phyloP scores from a whole-genome alignment of 2,113 vertebrate genomes.

The Rhadina sibilatrix region DNA sequence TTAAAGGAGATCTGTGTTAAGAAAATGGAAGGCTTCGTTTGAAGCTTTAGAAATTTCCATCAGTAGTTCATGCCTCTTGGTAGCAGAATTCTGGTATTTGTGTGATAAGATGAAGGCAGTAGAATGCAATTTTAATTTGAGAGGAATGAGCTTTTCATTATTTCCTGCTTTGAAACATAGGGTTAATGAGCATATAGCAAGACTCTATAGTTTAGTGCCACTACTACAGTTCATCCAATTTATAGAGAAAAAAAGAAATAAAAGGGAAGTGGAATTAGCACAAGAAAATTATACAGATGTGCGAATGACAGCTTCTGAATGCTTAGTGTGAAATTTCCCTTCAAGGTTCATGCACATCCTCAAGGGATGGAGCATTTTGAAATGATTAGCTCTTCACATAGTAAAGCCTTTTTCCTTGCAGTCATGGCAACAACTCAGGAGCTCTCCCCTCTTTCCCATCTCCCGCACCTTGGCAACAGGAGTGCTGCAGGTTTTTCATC shows the following conservation, averaged over 20 bases:
- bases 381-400: conserved; percentile 53
- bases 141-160: not conserved
- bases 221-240: conserved; percentile 25
- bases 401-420: conserved; percentile 62
- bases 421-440: conserved; percentile 73
- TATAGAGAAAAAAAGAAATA: conserved; percentile 23
- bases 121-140: conserved; percentile 2
- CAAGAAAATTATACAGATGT: conserved; percentile 38
- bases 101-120: conserved; percentile 34
- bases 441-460: conserved; percentile 18
- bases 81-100: conserved; percentile 5
- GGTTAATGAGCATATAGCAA: conserved; percentile 11
- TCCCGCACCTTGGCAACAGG: conserved; percentile 69
- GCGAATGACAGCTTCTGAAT: conserved; percentile 39
- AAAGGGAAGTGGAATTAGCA: conserved; percentile 36
- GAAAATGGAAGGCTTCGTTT: not conserved
- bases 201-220: not conserved
- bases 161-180: conserved; percentile 30
- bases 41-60: conserved; percentile 15
- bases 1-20: not conserved
- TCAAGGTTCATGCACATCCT: conserved; percentile 53
- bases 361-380: conserved; percentile 51
- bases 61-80: not conserved
- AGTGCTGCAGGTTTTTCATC: conserved; percentile 14
- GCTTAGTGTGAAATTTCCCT: conserved; percentile 55